These are phyloP conservation scores for Heliothis subflexa DNA, from an alignment of 1,140 invertebrate genomes.

Conservation along the genomic window DNA sequence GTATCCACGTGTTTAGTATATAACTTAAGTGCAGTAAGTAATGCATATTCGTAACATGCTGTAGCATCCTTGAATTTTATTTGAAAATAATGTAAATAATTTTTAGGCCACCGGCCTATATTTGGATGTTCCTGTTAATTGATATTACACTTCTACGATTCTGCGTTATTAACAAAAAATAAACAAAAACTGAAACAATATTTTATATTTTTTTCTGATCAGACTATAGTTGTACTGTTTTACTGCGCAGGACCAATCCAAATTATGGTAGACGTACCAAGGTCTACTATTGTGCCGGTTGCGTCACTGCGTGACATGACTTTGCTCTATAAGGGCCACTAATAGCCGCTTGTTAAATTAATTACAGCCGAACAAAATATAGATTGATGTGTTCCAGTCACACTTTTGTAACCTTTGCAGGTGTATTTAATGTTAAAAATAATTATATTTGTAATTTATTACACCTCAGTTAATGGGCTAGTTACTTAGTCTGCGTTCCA, in stretches of 20 bases:
- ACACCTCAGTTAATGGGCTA: background rate
- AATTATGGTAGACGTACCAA: conserved; percentile 69
- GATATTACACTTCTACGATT: background rate
- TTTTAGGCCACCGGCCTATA: no score
- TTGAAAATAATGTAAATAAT: no score
- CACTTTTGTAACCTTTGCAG: conserved; percentile 20
- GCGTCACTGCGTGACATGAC: conserved; percentile 72
- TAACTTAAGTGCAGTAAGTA: background rate
- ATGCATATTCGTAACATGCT: background rate
- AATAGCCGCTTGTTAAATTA: conserved; percentile 74
- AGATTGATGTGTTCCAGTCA: conserved; percentile 35
- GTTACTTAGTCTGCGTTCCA: background rate
- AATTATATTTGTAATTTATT: background rate
- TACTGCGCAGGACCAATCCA: conserved; percentile 66
- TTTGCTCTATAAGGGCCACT: conserved; percentile 62
- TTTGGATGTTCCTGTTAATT: background rate
- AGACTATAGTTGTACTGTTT: conserved; percentile 54
- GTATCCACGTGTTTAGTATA: background rate
- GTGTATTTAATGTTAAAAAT: conserved; percentile 23
- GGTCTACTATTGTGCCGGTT: conserved; percentile 71
- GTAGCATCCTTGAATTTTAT: no score
- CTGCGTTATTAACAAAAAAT: no score
- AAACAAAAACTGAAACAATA: no score
- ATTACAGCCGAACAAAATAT: conserved; percentile 57
- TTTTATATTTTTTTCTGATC: no score